phyloP scores from a whole-genome alignment of 2,888 invertebrate genomes.

The Eupithecia insigniata region DNA sequence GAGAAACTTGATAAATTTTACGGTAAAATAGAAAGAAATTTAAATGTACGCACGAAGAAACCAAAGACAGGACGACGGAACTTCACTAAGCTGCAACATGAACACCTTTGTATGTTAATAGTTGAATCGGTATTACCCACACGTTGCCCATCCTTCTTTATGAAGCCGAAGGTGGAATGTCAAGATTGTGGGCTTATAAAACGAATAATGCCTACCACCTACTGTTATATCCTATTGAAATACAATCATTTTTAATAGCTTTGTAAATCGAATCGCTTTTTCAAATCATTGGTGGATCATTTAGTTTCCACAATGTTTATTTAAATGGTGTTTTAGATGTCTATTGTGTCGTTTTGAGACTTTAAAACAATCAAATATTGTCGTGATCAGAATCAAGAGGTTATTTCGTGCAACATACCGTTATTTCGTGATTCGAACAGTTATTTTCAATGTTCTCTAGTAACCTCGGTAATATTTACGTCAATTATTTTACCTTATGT shows the following conservation, averaged over 20 bases:
- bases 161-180: constrained; percentile 40
- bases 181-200: constrained; percentile 42
- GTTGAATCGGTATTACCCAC: constrained; percentile 48
- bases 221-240: constrained; percentile 19
- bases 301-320: background rate
- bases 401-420: too few species aligned
- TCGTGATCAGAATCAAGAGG: background rate
- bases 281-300: background rate
- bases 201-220: constrained; percentile 9
- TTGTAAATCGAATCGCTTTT: constrained; percentile 14
- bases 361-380: constrained; percentile 5
- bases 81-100: constrained; percentile 49
- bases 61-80: constrained; percentile 6
- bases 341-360: background rate
- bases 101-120: constrained; percentile 66
- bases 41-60: background rate
- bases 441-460: constrained; percentile 6
- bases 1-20: background rate
- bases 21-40: background rate
- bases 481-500: constrained; percentile 15
- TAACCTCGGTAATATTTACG: constrained; percentile 13
- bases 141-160: constrained; percentile 36
- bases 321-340: background rate
- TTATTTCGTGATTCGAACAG: background rate
- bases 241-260: constrained; percentile 17